A percentile compares a stretch with the other conserved stretches of the same genome.
phyloP scores from a whole-genome alignment of 2,888 invertebrate genomes.

The Sialis lutaria region DNA sequence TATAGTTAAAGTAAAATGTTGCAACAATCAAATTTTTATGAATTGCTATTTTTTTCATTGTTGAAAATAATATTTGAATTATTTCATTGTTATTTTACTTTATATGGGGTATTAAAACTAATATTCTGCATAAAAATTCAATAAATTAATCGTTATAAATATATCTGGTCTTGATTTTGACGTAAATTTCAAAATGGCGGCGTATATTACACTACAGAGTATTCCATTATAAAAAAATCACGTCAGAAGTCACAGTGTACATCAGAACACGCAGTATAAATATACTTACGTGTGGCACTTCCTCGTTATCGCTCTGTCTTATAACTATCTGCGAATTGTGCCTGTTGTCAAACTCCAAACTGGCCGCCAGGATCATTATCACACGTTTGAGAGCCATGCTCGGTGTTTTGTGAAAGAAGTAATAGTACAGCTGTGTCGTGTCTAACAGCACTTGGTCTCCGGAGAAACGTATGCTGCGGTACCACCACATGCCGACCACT shows the following conservation, averaged over 20 bases:
- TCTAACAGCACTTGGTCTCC: conserved; percentile 92
- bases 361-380: conserved; percentile 91
- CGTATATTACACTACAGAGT: no score
- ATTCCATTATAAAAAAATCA: conserved; percentile 8
- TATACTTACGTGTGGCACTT: conserved; percentile 67
- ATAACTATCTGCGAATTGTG: conserved; percentile 91
- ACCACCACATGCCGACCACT: conserved; percentile 93
- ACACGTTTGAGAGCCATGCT: conserved; percentile 89
- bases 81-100: no score
- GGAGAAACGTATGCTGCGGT: conserved; percentile 89
- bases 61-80: no score
- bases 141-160: no score
- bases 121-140: no score
- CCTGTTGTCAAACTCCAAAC: conserved; percentile 86
- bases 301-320: conserved; percentile 83
- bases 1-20: no score
- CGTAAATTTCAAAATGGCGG: no score
- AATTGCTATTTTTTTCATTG: no score
- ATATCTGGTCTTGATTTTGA: no score
- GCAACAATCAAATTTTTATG: no score
- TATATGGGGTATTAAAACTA: no score
- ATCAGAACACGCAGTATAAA: no score
- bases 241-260: neutral
- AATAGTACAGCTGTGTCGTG: conserved; percentile 93
- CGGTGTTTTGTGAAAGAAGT: conserved; percentile 90